Evolutionary conservation across 2,113 vertebrate genomes (phyloP).

Genomic region (Aleadryas rufinucha): DNA sequence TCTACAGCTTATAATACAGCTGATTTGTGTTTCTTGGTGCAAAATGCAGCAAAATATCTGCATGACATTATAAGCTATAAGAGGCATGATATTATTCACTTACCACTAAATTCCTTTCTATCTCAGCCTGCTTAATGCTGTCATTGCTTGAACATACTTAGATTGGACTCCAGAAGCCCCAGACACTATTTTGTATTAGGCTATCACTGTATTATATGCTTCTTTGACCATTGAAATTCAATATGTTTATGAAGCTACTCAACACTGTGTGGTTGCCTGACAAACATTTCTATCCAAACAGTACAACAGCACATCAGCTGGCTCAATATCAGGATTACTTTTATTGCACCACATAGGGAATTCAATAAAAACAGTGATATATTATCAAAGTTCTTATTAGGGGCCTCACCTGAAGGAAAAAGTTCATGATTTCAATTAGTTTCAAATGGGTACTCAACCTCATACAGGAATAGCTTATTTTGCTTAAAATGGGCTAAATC

Average conservation of each 20-base stretch:
- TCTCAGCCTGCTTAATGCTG: not conserved
- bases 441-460: not conserved
- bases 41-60: not conserved
- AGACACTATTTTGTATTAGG: not conserved
- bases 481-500: not conserved
- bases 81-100: not conserved
- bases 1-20: not conserved
- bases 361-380: not conserved
- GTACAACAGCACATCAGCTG: not conserved
- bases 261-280: not conserved
- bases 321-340: not conserved
- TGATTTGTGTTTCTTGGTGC: not conserved
- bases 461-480: not conserved
- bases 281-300: not conserved
- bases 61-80: not conserved
- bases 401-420: not conserved
- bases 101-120: not conserved
- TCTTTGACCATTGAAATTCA: not conserved
- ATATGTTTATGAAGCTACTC: not conserved
- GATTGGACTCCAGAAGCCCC: not conserved
- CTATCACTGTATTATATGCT: not conserved
- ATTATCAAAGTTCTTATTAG: not conserved
- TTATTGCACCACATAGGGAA: not conserved
- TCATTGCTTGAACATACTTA: not conserved
- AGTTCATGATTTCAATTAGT: not conserved